phyloP scores from a whole-genome alignment of 2,113 vertebrate genomes.

The Oceanodroma tethys region DNA sequence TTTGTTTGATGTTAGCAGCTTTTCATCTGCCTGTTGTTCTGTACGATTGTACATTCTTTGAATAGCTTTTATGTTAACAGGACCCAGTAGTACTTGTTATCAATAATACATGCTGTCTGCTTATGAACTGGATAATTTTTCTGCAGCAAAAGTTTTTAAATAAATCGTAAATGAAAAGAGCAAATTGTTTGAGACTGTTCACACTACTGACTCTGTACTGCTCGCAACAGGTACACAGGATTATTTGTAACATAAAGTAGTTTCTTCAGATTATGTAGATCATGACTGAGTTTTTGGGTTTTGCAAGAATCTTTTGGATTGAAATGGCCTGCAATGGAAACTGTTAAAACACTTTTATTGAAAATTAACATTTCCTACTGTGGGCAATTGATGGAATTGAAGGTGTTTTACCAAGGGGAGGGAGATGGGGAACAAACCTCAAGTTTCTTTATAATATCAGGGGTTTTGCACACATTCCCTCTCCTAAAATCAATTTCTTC shows the following conservation, averaged over 20 bases:
- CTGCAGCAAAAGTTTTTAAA: neutral
- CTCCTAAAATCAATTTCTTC: constrained; percentile 20
- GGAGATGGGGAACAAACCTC: neutral
- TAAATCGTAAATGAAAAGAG: neutral
- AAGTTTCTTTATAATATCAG: neutral
- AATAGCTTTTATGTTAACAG: constrained; percentile 35
- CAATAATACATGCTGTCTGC: neutral
- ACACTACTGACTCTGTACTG: neutral
- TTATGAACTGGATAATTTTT: neutral
- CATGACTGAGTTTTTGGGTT: neutral
- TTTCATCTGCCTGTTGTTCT: constrained; percentile 3
- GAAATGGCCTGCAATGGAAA: neutral
- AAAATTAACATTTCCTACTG: neutral
- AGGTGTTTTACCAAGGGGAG: neutral
- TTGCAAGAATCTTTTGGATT: neutral
- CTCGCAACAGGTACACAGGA: neutral
- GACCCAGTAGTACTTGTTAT: constrained; percentile 30
- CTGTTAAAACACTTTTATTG: neutral
- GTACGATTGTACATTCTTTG: neutral
- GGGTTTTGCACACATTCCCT: neutral
- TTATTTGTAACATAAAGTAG: neutral
- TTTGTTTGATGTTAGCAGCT: neutral
- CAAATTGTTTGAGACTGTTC: neutral
- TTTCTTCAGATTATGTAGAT: neutral
- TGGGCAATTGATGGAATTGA: neutral